Base-by-base conservation (phyloP, 2,888 invertebrate species). In the Caenorhabditis sp. region DNA sequence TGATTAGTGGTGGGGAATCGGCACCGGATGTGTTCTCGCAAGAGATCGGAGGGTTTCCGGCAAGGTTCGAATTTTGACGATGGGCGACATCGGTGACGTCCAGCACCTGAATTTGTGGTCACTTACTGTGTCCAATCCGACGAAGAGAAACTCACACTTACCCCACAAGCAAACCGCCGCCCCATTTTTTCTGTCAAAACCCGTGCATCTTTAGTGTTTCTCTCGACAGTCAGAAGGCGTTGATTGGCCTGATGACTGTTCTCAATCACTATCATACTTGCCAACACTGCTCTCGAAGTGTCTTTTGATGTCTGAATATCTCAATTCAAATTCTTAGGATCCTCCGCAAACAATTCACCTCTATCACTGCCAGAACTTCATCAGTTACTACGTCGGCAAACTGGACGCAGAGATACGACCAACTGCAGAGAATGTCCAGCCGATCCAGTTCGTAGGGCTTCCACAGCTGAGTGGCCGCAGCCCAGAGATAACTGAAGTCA, bases 231-330 rank as follows among this genome's bases (percentile, higher is more conserved):
- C n/a, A 82, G 69, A 40, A 87, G 77, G 60, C 88, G 77, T 67
- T 88, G 87, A 64, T 83, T 84, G 11, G 86, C 84, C 76, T 86
- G 86, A 76, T 88, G 88, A n/a, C 80, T 55, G 60, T 88, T 87
- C 58, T 88, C 88, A 9, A 88, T 68, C 9, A 86, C 83, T 13
- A 88, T 83, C 3, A 85, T 82, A 37, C 72, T 83, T 13, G 77
- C 13, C 22, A 88, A 69, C 20, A 85, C 53, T 2, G 76, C 80
- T 24, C 77, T 68, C 0, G 86, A 74, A 18, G 72, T 78, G 13
- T 83, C 78, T 32, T 84, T 82, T 2, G 84, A 80, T 13, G 56
- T 55, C 86, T 87, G 35, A 40, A 81, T 56, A n/a, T n/a, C n/a
- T n/a, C n/a, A n/a, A n/a, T n/a, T n/a, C n/a, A n/a, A n/a, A n/a